A percentile compares a stretch with the other conserved stretches of the same genome.
Conservation (phyloP, 2,113 vertebrate genomes). For the Gorsachius goisagi region DNA sequence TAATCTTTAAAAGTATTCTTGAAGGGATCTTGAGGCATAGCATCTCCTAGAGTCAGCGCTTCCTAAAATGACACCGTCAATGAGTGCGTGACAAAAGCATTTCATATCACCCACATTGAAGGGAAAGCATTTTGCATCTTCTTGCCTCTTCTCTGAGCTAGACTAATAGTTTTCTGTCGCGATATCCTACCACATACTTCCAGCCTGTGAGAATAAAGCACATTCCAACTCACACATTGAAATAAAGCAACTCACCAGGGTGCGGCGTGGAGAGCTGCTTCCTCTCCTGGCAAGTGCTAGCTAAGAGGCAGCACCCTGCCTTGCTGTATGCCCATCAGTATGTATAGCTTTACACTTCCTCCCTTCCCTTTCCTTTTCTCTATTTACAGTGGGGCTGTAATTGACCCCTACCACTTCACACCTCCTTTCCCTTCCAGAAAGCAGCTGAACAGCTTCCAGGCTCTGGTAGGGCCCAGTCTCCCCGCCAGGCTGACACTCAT, state of each 20-base stretch:
- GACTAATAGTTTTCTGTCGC: background rate
- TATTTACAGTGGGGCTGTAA: background rate
- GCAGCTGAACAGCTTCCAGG: background rate
- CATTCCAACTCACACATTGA: background rate
- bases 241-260: background rate
- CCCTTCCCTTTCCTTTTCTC: background rate
- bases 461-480: background rate
- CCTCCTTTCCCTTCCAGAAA: background rate
- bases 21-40: background rate
- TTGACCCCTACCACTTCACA: background rate
- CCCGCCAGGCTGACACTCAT: background rate
- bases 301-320: background rate
- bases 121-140: background rate
- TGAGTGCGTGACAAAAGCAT: background rate
- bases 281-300: background rate
- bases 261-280: background rate
- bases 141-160: background rate
- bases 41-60: background rate
- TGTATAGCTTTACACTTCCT: background rate
- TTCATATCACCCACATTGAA: background rate
- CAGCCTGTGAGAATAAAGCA: background rate
- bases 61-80: background rate
- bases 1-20: background rate
- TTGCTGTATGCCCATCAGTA: rapidly evolving
- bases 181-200: background rate